Evolutionary conservation across 1,140 invertebrate species (phyloP).

Genomic region (Bursaphelenchus mucronatus): DNA sequence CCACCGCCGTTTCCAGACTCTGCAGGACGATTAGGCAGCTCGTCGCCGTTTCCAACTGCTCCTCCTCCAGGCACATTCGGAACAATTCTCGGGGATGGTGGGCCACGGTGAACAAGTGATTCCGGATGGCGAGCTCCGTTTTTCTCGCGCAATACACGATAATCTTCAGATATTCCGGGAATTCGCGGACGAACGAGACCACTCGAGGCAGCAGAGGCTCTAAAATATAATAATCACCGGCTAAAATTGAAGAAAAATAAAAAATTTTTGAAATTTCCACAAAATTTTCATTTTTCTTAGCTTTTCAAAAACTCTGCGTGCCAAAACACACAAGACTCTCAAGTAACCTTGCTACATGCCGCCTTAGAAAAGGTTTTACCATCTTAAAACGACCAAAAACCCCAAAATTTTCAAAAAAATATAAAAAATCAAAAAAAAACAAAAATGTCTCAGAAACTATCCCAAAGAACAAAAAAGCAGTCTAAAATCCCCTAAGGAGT

Average conservation of each 20-base stretch:
- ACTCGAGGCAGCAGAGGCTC: constrained; percentile 93
- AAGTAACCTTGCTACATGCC: no score
- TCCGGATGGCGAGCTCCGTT: constrained; percentile 97
- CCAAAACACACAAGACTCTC: no score
- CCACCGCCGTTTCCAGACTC: constrained; percentile 63
- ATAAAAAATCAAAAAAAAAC: no score
- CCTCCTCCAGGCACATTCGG: constrained; percentile 80
- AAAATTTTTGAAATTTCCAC: no score
- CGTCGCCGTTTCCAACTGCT: constrained; percentile 88
- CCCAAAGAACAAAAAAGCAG: background rate
- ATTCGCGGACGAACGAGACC: constrained; percentile 95
- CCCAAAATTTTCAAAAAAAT: no score
- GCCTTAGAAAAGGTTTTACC: no score
- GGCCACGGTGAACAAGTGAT: constrained; percentile 89
- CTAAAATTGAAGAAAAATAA: constrained; percentile 7
- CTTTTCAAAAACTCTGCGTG: no score
- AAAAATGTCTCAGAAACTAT: no score
- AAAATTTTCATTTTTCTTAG: no score
- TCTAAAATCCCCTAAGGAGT: background rate
- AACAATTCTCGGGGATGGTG: constrained; percentile 92
- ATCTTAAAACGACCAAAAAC: no score
- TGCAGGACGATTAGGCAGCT: constrained; percentile 91
- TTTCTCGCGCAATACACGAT: constrained; percentile 96
- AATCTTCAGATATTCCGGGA: constrained; percentile 89
- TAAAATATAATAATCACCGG: constrained; percentile 40